Evolutionary conservation across 2,888 invertebrate species (phyloP).

Genomic region (Tigriopus californicus): DNA sequence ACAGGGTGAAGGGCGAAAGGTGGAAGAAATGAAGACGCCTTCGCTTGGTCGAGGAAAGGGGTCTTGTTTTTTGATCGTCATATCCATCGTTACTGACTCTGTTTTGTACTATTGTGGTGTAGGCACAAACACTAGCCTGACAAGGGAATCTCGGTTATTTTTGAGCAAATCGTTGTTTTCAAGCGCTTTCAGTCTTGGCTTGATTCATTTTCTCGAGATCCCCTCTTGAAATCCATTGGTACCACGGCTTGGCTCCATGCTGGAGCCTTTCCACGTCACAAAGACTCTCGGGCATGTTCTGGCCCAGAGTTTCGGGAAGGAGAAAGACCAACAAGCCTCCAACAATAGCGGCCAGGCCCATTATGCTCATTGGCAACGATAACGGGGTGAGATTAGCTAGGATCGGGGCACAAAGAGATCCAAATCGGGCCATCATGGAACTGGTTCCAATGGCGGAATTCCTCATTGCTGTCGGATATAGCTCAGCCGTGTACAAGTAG

Average conservation of each 20-base stretch:
- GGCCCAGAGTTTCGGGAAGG: conserved; percentile 1
- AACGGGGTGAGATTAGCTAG: not conserved
- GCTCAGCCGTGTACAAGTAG: conserved; percentile 2
- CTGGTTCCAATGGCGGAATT: not conserved
- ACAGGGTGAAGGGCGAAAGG: too few species aligned
- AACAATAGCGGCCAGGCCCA: not conserved
- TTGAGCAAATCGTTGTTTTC: too few species aligned
- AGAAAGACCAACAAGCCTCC: not conserved
- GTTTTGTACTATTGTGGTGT: too few species aligned
- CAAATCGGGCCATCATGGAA: not conserved
- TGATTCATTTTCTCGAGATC: not conserved
- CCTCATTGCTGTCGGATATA: not conserved
- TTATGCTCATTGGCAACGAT: not conserved
- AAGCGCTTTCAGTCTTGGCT: not conserved
- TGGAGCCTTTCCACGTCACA: not conserved
- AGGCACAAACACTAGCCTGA: too few species aligned
- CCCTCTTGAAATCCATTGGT: not conserved
- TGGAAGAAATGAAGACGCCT: too few species aligned
- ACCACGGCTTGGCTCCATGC: not conserved
- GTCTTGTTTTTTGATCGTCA: too few species aligned
- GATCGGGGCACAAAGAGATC: not conserved
- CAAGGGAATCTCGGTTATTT: too few species aligned
- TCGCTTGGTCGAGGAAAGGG: too few species aligned
- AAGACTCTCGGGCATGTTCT: not conserved
- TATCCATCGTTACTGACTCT: too few species aligned